phyloP scores from a whole-genome alignment of 2,888 invertebrate genomes.

The Trichogramma evanescens region DNA sequence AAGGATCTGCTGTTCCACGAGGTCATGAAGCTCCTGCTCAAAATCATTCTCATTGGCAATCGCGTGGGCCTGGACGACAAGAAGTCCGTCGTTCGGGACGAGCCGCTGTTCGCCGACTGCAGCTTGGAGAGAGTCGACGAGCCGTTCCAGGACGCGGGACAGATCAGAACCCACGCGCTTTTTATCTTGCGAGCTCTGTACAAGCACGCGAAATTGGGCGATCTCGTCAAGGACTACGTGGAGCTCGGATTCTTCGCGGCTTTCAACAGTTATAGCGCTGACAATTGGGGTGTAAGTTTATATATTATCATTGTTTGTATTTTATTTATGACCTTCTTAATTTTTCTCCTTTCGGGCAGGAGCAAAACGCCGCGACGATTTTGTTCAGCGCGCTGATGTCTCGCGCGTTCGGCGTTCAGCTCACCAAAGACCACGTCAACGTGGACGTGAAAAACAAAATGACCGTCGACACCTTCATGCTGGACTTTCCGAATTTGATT shows the following conservation, averaged over 20 bases:
- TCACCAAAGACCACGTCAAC: constrained; percentile 55
- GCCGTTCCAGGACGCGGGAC: constrained; percentile 28
- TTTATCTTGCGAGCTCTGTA: constrained; percentile 80
- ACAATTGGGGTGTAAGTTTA: constrained; percentile 75
- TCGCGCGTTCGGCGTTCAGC: constrained; percentile 79
- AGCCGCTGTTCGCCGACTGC: no score
- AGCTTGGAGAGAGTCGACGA: no score
- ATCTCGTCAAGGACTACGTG: constrained; percentile 62
- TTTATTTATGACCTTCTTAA: not conserved
- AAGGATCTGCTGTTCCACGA: constrained; percentile 38
- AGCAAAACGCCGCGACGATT: constrained; percentile 79
- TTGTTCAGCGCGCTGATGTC: constrained; percentile 76
- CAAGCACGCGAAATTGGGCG: constrained; percentile 69
- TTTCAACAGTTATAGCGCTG: constrained; percentile 65
- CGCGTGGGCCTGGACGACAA: no score
- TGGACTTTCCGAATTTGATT: constrained; percentile 60
- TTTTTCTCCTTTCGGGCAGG: constrained; percentile 47
- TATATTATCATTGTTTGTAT: no score
- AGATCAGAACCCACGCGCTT: constrained; percentile 68
- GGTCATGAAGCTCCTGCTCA: constrained; percentile 30
- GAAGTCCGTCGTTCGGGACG: no score
- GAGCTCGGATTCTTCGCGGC: constrained; percentile 65
- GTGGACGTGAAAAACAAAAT: constrained; percentile 61
- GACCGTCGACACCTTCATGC: constrained; percentile 75
- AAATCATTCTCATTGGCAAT: no score